Base-by-base conservation (phyloP, 2,113 vertebrate species). In the Willisornis vidua region DNA sequence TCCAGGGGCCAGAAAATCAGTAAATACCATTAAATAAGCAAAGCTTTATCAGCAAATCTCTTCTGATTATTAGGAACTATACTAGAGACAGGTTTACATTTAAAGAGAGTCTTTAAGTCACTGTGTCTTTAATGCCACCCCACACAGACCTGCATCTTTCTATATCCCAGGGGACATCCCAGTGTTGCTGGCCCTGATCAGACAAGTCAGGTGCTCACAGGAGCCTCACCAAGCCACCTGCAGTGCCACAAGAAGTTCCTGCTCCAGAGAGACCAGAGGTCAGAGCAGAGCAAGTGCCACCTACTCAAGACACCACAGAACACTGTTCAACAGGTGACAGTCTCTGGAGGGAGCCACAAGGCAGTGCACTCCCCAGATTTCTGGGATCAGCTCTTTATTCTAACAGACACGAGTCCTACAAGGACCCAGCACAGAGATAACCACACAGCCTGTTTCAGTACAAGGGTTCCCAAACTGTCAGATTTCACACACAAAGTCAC, bases 191-290 rank as follows among this genome's bases (percentile, higher is more conserved):
- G 14, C 41, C 37, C 25, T 24, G 4, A 23, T 5, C 19, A 1
- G 6, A 39, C 7, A n/a, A 29, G 10, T 1, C 57, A 24, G 35
- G 57, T 10, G 0, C 52, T 78, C 6, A 14, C 43, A 33, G 0
- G 0, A 66, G 19, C 19, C 41, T 63, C 68, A 43, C 68, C 12
- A 25, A 4, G 1, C 23, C 18, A 54, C 43, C 66, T 39, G 67
- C 52, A 6, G 4, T 7, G 19, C 22, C 81, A 79, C 35, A 41
- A 78, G 4, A 41, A 78, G 4, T 12, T 62, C 54, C 35, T 9
- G 0, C 11, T 73, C 62, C 51, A 19, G 9, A 65, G 43, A 75
- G 19, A 71, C 20, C 45, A 55, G 29, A 61, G 31, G 7, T 29
- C 37, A 59, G 55, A 81, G 48, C 1, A 73, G 11, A 71, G 26